Base-by-base conservation (phyloP, 2,113 vertebrate genomes). In the Narcine bancroftii region DNA sequence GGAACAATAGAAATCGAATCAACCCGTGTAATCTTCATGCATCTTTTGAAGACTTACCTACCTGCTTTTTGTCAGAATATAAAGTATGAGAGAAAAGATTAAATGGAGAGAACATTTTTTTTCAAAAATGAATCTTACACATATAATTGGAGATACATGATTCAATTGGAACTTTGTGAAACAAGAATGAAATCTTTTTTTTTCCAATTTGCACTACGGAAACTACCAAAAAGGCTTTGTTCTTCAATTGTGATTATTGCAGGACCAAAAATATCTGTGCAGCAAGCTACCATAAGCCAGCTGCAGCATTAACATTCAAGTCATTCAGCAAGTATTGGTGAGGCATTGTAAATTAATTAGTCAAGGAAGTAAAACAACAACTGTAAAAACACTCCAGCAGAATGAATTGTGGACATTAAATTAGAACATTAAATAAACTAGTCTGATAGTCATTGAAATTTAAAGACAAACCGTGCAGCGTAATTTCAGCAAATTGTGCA, bases 401-500 rank as follows among this genome's bases (percentile, higher is more conserved):
- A 91, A 91, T 91, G 89, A 91, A 91, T 69, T 69, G 63, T 66
- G 89, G 65, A 13, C 89, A 71, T 69, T 91, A 91, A 91, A 91
- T 91, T 91, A 91, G 89, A 91, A 91, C 69, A 91, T 69, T 91
- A 91, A 91, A 91, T 91, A 91, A 91, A 91, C 89, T 47, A 65
- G 69, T 91, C 71, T 9, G 13, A 71, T 47, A 71, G 39, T 69
- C 66, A 39, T 24, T 69, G 21, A 47, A 45, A 69, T 47, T 91
- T 66, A 69, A 45, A 87, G 81, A 33, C 21, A 91, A 91, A 47
- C 66, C 39, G 24, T 5, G 15, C 63, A 91, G 65, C 17, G 26
- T 21, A 91, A 29, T 24, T 19, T 91, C 63, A 69, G 39, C 65
- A 17, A 71, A 36, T 24, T 69, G 36, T 5, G 19, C 36, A 26